phyloP scores from a whole-genome alignment of 2,797 vertebrate genomes.

The Chromis chromis region DNA sequence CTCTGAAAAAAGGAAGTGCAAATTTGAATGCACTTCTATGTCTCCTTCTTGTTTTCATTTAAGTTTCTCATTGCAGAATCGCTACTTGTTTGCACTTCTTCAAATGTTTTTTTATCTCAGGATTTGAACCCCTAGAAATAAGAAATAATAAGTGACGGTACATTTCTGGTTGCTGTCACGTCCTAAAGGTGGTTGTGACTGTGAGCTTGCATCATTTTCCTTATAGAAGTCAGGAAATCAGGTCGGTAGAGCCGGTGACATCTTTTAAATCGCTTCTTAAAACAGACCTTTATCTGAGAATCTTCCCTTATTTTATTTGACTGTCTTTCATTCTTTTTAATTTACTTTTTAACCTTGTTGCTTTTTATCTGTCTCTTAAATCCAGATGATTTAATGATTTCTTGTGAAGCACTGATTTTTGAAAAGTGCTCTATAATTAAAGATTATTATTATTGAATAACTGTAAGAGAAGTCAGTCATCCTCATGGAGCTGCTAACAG shows the following conservation, averaged over 20 bases:
- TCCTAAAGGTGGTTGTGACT: not conserved
- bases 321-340: too few species aligned
- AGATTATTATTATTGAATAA: conserved; percentile 1
- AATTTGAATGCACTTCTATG: not conserved
- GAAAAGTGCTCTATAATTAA: too few species aligned
- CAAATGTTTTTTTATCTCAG: not conserved
- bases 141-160: not conserved
- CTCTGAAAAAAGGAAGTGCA: not conserved
- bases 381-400: too few species aligned
- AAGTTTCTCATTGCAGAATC: not conserved
- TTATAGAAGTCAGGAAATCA: too few species aligned
- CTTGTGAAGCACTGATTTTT: too few species aligned
- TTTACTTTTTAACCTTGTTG: too few species aligned
- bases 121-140: not conserved
- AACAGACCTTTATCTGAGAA: too few species aligned
- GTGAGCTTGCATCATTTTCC: not conserved
- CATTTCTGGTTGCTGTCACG: conserved; percentile 5
- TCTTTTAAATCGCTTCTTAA: too few species aligned
- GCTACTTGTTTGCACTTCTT: not conserved
- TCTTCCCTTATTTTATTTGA: too few species aligned
- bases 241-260: too few species aligned
- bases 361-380: too few species aligned
- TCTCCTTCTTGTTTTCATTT: not conserved
- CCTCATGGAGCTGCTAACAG: not conserved
- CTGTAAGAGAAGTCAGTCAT: not conserved